A percentile compares a stretch with the other conserved stretches of the same genome.
phyloP scores from a whole-genome alignment of 30 jellyfish, hydroid and myxozoan genomes.

The Aurelia coerulea region DNA sequence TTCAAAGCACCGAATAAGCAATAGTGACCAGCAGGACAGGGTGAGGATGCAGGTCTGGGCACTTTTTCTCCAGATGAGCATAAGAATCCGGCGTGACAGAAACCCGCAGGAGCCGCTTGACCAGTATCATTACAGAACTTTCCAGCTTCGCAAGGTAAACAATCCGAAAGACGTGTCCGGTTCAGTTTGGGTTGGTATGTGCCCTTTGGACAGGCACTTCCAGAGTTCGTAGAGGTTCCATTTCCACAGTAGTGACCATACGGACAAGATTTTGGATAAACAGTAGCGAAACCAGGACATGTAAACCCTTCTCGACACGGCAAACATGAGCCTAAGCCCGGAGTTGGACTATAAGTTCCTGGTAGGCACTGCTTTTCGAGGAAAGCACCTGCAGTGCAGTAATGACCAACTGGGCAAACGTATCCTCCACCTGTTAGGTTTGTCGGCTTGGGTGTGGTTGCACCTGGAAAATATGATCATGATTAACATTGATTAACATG shows the following conservation, averaged over 20 bases:
- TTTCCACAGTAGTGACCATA: conserved; percentile 84
- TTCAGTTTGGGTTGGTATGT: conserved; percentile 80
- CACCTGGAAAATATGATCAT: conserved; percentile 53
- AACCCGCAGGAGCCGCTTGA: conserved; percentile 76
- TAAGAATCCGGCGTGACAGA: conserved; percentile 86
- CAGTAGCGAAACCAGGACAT: conserved; percentile 82
- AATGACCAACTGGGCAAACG: conserved; percentile 92
- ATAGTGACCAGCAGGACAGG: conserved; percentile 89
- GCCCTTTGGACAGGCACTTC: conserved; percentile 81
- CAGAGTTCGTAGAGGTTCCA: conserved; percentile 74
- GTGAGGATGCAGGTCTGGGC: conserved; percentile 81
- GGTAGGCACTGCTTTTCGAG: conserved; percentile 71
- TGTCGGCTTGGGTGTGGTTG: conserved; percentile 90
- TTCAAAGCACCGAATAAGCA: conserved; percentile 74
- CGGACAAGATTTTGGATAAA: conserved; percentile 85
- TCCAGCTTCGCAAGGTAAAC: conserved; percentile 93
- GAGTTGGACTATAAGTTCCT: conserved; percentile 86
- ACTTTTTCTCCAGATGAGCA: conserved; percentile 74
- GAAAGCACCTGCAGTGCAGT: conserved; percentile 85
- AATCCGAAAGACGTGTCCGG: conserved; percentile 49
- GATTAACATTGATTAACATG: no score
- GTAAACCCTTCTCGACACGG: conserved; percentile 82
- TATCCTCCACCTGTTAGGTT: conserved; percentile 84
- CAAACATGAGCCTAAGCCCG: conserved; percentile 69
- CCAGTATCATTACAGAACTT: conserved; percentile 81